These are phyloP conservation scores for Lycaena phlaeas DNA, from an alignment of 2,888 invertebrate species.

Conservation along the genomic window DNA sequence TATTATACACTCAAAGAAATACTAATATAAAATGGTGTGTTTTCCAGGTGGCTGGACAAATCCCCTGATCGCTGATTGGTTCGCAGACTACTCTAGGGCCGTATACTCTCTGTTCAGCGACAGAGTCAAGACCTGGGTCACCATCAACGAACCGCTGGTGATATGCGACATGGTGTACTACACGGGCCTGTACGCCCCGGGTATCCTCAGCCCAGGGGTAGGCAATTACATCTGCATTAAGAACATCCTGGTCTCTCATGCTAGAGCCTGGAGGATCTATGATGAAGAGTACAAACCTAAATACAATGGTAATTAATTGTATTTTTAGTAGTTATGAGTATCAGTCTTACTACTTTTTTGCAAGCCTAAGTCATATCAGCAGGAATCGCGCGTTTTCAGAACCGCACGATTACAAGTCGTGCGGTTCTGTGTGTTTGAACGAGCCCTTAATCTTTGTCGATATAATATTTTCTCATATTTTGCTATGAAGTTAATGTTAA, in stretches of 20 bases:
- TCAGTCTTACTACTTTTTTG: too few relatives aligned
- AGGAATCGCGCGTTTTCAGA: too few relatives aligned
- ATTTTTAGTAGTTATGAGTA: too few relatives aligned
- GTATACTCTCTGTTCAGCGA: conserved; percentile 70
- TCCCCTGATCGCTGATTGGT: conserved; percentile 73
- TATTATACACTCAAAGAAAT: too few relatives aligned
- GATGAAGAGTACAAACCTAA: conserved; percentile 63
- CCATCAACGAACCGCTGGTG: conserved; percentile 78
- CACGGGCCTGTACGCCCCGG: conserved; percentile 43
- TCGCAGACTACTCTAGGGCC: conserved; percentile 73
- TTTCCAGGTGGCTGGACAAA: conserved; percentile 76
- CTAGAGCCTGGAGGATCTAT: conserved; percentile 74
- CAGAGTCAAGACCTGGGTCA: conserved; percentile 78
- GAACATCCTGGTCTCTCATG: conserved; percentile 78
- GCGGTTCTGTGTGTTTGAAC: too few relatives aligned
- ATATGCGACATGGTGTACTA: conserved; percentile 51
- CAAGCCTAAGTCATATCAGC: too few relatives aligned
- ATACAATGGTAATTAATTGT: conserved; percentile 69
- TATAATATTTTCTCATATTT: too few relatives aligned
- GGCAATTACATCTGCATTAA: conserved; percentile 76
- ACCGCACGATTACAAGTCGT: too few relatives aligned
- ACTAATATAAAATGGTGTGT: neutral
- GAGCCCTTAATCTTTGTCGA: too few relatives aligned
- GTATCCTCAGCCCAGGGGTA: conserved; percentile 38
- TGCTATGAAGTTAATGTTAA: too few relatives aligned